Evolutionary conservation across 2,888 invertebrate species (phyloP).

Genomic region (Ecliptopera silaceata): DNA sequence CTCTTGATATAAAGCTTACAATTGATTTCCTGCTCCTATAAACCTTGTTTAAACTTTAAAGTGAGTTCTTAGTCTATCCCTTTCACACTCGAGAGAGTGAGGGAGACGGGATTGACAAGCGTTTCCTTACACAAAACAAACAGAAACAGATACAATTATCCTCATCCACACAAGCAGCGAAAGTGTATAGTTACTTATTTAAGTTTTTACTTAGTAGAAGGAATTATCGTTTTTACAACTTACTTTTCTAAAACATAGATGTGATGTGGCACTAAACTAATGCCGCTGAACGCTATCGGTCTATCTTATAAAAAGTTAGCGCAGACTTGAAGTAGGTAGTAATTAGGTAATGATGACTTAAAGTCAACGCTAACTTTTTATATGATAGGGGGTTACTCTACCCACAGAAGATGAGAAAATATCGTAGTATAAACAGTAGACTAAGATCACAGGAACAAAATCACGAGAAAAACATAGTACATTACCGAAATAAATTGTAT

Average conservation of each 20-base stretch:
- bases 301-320: too few relatives aligned
- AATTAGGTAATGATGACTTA: too few relatives aligned
- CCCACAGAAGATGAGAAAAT: too few relatives aligned
- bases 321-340: too few relatives aligned
- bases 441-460: neutral
- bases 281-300: too few relatives aligned
- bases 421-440: neutral
- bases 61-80: conserved; percentile 14
- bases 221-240: too few relatives aligned
- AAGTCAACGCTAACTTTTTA: too few relatives aligned
- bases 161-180: neutral
- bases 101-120: conserved; percentile 19
- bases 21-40: conserved; percentile 31
- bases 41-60: conserved; percentile 28
- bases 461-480: neutral
- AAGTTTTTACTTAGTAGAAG: too few relatives aligned
- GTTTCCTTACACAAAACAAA: conserved; percentile 26
- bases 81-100: conserved; percentile 14
- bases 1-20: conserved; percentile 40
- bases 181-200: too few relatives aligned
- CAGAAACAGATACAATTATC: conserved; percentile 32
- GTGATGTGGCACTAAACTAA: too few relatives aligned
- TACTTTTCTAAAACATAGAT: too few relatives aligned
- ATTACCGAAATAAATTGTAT: neutral
- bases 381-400: too few relatives aligned